These are phyloP conservation scores for Eilema depressum DNA, from an alignment of 2,888 invertebrate species.

Conservation along the genomic window DNA sequence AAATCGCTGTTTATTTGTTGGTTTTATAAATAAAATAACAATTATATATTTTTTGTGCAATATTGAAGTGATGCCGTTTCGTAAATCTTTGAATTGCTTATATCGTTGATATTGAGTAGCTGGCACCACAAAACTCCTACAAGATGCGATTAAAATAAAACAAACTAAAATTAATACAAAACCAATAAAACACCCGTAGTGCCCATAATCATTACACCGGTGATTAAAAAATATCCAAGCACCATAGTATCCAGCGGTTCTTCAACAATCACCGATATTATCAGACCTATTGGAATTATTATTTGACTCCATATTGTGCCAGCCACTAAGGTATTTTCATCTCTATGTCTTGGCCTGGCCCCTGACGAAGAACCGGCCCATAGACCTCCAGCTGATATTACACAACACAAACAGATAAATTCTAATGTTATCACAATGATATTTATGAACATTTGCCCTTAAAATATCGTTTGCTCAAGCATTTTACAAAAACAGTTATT, in stretches of 20 bases:
- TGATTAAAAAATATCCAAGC: slow-evolving; percentile 64
- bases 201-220: slow-evolving; percentile 59
- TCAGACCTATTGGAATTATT: slow-evolving; percentile 68
- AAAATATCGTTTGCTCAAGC: slow-evolving; percentile 3
- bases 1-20: no score
- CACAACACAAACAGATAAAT: slow-evolving; percentile 57
- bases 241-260: slow-evolving; percentile 59
- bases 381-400: slow-evolving; percentile 62
- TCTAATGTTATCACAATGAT: slow-evolving; percentile 55
- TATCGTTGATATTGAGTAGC: no score
- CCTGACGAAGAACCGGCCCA: slow-evolving; percentile 67
- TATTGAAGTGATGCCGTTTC: no score
- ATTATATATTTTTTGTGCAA: no score
- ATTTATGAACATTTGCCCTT: slow-evolving; percentile 29
- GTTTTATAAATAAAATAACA: no score
- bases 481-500: slow-evolving; percentile 12
- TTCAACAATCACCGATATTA: slow-evolving; percentile 62
- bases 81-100: no score
- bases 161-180: slow-evolving; percentile 14
- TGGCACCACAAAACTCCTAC: no score
- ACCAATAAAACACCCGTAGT: slow-evolving; percentile 54
- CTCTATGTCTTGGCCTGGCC: slow-evolving; percentile 63
- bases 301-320: slow-evolving; percentile 78
- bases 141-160: background rate
- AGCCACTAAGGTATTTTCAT: slow-evolving; percentile 73